Percentiles rank a stretch among this genome's conserved stretches.
phyloP scores from a whole-genome alignment of 2,113 vertebrate species.

The cattle (Bos taurus) region ARS-UCD2.0 NC_037339.1:82286001-82286500 shows the following conservation, averaged over 20 bases:
- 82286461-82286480: conserved; percentile 33
- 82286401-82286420: conserved; percentile 34
- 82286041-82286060: conserved; percentile 35
- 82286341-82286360: conserved; percentile 54
- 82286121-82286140: neutral
- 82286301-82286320: conserved; percentile 61
- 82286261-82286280: conserved; percentile 69
- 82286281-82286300: conserved; percentile 62
- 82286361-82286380: conserved; percentile 64
- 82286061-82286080: neutral
- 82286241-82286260: conserved; percentile 41
- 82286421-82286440: conserved; percentile 48
- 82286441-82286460: conserved; percentile 28
- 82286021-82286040: neutral
- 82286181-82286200: conserved; percentile 65
- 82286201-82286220: conserved; percentile 73
- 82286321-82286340: conserved; percentile 47
- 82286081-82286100: neutral
- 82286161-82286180: neutral
- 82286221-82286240: conserved; percentile 71
- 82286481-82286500: conserved; percentile 31
- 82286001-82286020: neutral
- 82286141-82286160: conserved; percentile 41
- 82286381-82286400: neutral
- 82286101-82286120: conserved; percentile 29